Percentiles rank a stretch among this genome's conserved stretches.
phyloP scores from a whole-genome alignment of 2,888 invertebrate species.

The Cremastinae sp. region DNA sequence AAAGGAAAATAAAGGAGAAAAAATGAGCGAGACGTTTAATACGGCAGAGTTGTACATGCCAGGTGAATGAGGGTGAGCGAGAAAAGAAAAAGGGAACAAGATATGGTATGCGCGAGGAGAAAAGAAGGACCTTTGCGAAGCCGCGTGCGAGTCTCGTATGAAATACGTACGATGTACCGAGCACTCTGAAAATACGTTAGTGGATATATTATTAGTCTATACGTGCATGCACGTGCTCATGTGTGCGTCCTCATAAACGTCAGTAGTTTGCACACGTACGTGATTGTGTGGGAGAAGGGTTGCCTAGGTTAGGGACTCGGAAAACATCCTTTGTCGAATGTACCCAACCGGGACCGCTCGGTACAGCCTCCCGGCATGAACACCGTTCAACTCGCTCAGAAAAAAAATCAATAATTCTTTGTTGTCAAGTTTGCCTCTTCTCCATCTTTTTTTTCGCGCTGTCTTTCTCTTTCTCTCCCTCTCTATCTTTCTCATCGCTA shows the following conservation, averaged over 20 bases:
- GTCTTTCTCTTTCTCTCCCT: too few species aligned
- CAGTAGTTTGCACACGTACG: slow-evolving; percentile 33
- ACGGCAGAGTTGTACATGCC: slow-evolving; percentile 2
- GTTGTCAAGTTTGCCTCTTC: slow-evolving; percentile 76
- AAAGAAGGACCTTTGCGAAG: slow-evolving; percentile 56
- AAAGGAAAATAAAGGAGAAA: slow-evolving; percentile 43
- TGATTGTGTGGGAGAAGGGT: slow-evolving; percentile 75
- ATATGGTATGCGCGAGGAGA: slow-evolving; percentile 22
- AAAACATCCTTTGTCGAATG: slow-evolving; percentile 79
- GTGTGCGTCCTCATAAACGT: slow-evolving; percentile 23
- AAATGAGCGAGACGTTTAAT: slow-evolving; percentile 52
- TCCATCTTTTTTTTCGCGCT: too few species aligned
- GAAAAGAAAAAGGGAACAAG: slow-evolving; percentile 49
- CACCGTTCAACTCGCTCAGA: slow-evolving; percentile 76
- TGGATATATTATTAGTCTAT: slow-evolving; percentile 13
- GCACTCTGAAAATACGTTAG: slow-evolving; percentile 33
- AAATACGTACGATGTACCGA: slow-evolving; percentile 65
- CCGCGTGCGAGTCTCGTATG: slow-evolving; percentile 62
- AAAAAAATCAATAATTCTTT: slow-evolving; percentile 79
- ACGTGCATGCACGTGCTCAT: not conserved
- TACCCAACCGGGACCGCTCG: slow-evolving; percentile 78
- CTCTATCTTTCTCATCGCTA: slow-evolving; percentile 72
- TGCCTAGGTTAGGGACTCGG: slow-evolving; percentile 80
- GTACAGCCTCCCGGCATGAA: slow-evolving; percentile 74
- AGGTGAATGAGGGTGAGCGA: slow-evolving; percentile 42